These are phyloP conservation scores for Lepidochrysops patricia DNA, from an alignment of 2,888 invertebrate species.

Conservation along the genomic window DNA sequence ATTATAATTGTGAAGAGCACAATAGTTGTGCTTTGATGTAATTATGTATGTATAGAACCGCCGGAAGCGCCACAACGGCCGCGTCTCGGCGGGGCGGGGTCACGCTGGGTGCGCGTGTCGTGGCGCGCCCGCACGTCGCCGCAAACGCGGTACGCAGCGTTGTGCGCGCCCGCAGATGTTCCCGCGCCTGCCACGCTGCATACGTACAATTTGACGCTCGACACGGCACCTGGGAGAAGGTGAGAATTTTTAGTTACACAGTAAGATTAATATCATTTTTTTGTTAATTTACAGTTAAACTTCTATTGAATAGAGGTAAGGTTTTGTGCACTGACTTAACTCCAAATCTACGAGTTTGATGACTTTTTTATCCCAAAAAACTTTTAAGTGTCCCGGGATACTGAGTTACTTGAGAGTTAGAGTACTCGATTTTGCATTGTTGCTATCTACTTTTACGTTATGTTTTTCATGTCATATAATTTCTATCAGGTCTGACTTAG, in stretches of 20 bases:
- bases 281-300: too few relatives aligned
- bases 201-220: constrained; percentile 40
- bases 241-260: neutral
- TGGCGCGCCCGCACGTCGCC: constrained; percentile 55
- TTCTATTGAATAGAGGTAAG: too few relatives aligned
- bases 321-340: too few relatives aligned
- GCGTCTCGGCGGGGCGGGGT: constrained; percentile 73
- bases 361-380: too few relatives aligned
- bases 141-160: constrained; percentile 32
- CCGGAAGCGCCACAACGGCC: constrained; percentile 81
- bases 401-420: too few relatives aligned
- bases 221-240: constrained; percentile 15
- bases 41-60: constrained; percentile 67
- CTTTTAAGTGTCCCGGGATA: too few relatives aligned
- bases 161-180: constrained; percentile 36
- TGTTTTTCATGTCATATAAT: constrained; percentile 5
- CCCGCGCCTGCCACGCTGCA: constrained; percentile 26
- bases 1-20: too few relatives aligned
- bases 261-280: too few relatives aligned
- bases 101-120: constrained; percentile 73
- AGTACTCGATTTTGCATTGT: too few relatives aligned
- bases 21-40: too few relatives aligned
- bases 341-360: too few relatives aligned
- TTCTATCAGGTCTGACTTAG: constrained; percentile 30
- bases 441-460: too few relatives aligned